These are phyloP conservation scores for Agrypnia vestita DNA, from an alignment of 1,140 invertebrate genomes.

Conservation along the genomic window DNA sequence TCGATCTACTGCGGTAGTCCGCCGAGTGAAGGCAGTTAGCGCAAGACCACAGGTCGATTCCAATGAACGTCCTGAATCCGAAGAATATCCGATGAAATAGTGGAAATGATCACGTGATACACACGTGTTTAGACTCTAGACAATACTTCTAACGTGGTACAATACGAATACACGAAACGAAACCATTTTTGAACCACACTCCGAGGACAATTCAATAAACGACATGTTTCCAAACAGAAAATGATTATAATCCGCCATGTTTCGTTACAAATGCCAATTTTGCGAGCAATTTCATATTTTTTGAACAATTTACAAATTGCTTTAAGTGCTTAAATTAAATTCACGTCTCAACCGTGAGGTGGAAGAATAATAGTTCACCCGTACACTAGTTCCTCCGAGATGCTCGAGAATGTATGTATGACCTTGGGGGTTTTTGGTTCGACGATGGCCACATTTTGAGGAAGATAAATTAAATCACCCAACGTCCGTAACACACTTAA, in stretches of 20 bases:
- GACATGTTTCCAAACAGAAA: no score
- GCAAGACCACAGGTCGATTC: not conserved
- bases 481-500: constrained; percentile 10
- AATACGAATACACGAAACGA: no score
- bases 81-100: not conserved
- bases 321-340: not conserved
- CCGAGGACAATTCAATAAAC: no score
- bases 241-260: no score
- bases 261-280: constrained; percentile 11
- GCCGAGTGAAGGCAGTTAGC: no score
- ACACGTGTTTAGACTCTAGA: no score
- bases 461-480: constrained; percentile 16
- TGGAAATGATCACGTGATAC: not conserved
- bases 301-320: not conserved
- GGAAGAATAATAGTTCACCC: no score
- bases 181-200: no score
- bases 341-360: not conserved
- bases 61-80: not conserved
- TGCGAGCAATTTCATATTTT: constrained; percentile 1
- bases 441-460: constrained; percentile 9
- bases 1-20: no score
- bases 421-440: not conserved
- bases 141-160: no score
- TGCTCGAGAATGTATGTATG: not conserved
- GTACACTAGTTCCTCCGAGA: no score